Evolutionary conservation across 2,797 vertebrate species (phyloP), one percentile per base, ranked within the genome.

Genomic region (Acomys russatus): DNA sequence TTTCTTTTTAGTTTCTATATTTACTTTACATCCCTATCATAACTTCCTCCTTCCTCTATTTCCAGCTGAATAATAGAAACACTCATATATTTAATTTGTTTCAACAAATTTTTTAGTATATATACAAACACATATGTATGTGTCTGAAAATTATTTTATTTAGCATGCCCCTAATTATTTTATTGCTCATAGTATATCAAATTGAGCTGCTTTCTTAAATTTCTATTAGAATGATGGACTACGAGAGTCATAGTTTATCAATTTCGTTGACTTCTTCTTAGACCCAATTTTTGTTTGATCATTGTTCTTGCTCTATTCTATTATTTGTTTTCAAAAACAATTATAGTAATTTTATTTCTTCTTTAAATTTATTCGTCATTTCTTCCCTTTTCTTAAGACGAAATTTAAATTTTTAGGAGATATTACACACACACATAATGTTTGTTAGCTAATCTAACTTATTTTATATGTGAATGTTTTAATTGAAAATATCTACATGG

Each of bases 171-270:
- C 73, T 76, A 25, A 49, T 49, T 76, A 49, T 49, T 76, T 76
- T 76, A 28, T 49, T 49, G 44, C 49, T 76, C 38, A 76, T 49
- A 25, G 23, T 49, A 76, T 9, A 76, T 28, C 23, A 76, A 76
- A 14, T 28, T 76, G 73, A 76, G 28, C 80, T 61, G 56, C 59
- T 89, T 70, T 89, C 49, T 63, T 59, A 51, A 91, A 49, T 33
- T 59, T 96, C 63, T 77, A 91, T 95, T 83, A 87, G 49, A 70
- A 78, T 78, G 49, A 7, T 78, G 28, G 28, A 78, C 15, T 20
- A 15, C 54, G 49, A 10, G 33, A 4, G n/a, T 80, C 1, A 35
- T 25, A 25, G 44, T 77, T n/a, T 80, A 20, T n/a, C 17, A n/a
- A 80, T 59, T 59, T 59, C 9, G 20, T 54, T 56, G 33, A 80